Evolutionary conservation across 64 coral and sea anemone genomes (phyloP), one percentile per base, ranked within the genome.

Genomic region (Pocillopora damicornis): DNA sequence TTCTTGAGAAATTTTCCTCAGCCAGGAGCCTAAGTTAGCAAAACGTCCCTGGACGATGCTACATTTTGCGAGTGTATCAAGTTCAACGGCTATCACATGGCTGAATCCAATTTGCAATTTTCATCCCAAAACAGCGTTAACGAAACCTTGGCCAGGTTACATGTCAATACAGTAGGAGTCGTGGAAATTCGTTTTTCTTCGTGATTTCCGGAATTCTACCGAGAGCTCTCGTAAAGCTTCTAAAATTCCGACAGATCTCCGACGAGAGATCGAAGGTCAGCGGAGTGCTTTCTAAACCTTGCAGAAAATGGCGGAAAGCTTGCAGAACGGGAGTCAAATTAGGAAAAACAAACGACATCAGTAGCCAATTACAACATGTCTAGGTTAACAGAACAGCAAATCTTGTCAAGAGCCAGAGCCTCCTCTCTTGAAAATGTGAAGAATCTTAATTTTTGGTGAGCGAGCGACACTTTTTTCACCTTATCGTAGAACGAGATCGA

Each of bases 391-490:
- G 88, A 96, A 58, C 87, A 93, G 72, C 91, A 96, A 20, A 93
- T 96, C 88, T 37, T 96, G 73, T 82, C 88, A 73, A 89, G 94
- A 67, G 87, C 91, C 60, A 84, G 94, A 71, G 91, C 94, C 15
- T 86, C 90, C 15, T 92, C 85, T 61, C 79, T 96, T 11, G 94
- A 96, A 82, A 90, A 91, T 51, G 94, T 96, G 20, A 96, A 96
- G 82, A 96, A 93, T 75, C 76, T 96, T 4, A 96, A 96, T 75
- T 96, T 96, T 78, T 96, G 94, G 94, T 96, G 57, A 96, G 94
- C 83, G 14, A 77, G 9, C 37, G 76, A 56, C 38, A 8, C 1
- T 76, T 34, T 34, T 88, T 87, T 13, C 37, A 63, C 0, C 16
- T 63, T 63, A 63, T 63, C 1, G 61, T 63, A 17, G 61, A 15